Evolutionary conservation across 2,888 invertebrate genomes (phyloP).

Genomic region (Homarus gammarus): DNA sequence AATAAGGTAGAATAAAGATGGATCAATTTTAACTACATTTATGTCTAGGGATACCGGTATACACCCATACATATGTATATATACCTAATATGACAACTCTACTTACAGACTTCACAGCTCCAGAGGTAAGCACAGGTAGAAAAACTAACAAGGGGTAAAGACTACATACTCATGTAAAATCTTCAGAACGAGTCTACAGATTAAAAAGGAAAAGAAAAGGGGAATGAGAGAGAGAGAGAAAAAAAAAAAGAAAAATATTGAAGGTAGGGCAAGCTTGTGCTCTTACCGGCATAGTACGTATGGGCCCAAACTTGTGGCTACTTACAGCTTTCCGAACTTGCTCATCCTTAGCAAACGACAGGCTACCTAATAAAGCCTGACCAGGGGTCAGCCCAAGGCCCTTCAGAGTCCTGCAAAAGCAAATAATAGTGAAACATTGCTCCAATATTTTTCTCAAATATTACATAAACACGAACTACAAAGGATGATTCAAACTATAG

Average conservation of each 20-base stretch:
- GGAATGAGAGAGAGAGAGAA: background rate
- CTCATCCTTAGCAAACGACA: slow-evolving; percentile 92
- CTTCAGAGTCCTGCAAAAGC: slow-evolving; percentile 70
- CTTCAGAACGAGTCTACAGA: background rate
- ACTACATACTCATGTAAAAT: background rate
- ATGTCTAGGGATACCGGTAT: too few species aligned
- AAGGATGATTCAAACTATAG: too few species aligned
- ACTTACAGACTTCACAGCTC: too few species aligned
- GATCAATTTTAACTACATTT: too few species aligned
- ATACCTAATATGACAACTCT: too few species aligned
- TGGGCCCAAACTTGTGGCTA: slow-evolving; percentile 76
- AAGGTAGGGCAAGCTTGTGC: slow-evolving; percentile 51
- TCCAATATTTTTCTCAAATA: too few species aligned
- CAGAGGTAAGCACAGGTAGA: too few species aligned
- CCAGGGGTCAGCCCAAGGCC: slow-evolving; percentile 70
- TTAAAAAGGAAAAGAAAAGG: too few species aligned
- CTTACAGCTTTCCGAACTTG: slow-evolving; percentile 86
- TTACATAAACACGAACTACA: too few species aligned
- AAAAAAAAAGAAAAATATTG: background rate
- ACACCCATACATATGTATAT: too few species aligned
- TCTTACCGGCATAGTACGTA: slow-evolving; percentile 74
- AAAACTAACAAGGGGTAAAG: slow-evolving; percentile 17
- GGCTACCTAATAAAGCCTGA: slow-evolving; percentile 78
- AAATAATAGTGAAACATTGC: too few species aligned
- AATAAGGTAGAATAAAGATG: too few species aligned